Base-by-base conservation (phyloP, 2,888 invertebrate genomes). In the Drosophila helvetica region DNA sequence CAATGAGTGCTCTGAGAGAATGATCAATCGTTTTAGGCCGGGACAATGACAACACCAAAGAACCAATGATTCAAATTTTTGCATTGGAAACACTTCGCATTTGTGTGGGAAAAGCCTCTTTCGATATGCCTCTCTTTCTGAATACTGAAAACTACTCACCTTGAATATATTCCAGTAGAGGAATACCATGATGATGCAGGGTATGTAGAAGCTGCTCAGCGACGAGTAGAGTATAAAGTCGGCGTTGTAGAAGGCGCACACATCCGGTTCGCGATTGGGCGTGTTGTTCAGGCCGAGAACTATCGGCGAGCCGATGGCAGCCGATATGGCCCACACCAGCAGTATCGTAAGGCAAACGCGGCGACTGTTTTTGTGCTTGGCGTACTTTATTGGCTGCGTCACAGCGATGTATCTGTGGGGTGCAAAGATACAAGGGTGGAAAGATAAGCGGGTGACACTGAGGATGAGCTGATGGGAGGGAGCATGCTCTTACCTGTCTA, bases 191-290 rank as follows among this genome's bases (percentile, higher is more conserved):
- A 99, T 97, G 91, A 98, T 96, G 92, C 99, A 97, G 43, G 99
- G 99, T 90, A 99, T 98, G 93, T 98, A 99, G 94, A 99, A 99
- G 89, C 99, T 99, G 79, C 98, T 97, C 83, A 99, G 94, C 60
- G 99, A 99, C 15, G 99, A 99, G 93, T 98, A 98, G 90, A 99
- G 96, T 91, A 99, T 97, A 93, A 99, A 99, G 93, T 98, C 97
- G 80, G 98, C 96, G 93, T 98, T 99, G 93, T 98, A 98, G 94
- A 99, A 99, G 86, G 97, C 95, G 93, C 99, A 99, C 89, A 96
- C 95, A 91, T 96, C 95, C 75, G 96, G 95, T 89, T 95, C 94
- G 74, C 98, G 93, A 90, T 97, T 95, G 0, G 97, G 96, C 1
- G 98, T 97, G 92, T 98, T 97, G 93, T 99, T 99, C 86, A 99